Conservation (phyloP, 2,113 vertebrate species). For the Serilophus lunatus region DNA sequence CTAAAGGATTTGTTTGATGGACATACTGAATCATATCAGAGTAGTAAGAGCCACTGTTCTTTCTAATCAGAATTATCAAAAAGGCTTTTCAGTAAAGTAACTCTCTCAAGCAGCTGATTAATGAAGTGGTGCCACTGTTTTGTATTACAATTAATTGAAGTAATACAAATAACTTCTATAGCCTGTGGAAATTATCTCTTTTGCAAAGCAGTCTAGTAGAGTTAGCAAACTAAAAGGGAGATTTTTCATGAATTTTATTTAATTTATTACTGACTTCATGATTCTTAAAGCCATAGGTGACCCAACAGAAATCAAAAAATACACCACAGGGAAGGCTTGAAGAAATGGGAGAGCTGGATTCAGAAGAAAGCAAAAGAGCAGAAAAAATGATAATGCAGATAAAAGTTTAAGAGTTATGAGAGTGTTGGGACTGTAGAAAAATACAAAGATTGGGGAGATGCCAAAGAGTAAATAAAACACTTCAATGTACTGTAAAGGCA, state of each 20-base stretch:
- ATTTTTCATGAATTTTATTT: not conserved
- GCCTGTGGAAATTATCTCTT: slow-evolving; percentile 73
- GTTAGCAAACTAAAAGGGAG: slow-evolving; percentile 39
- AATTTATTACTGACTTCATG: not conserved
- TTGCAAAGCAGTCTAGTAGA: slow-evolving; percentile 66
- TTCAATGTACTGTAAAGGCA: not conserved
- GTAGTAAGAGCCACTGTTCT: slow-evolving; percentile 62
- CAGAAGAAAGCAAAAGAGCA: not conserved
- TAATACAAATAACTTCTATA: slow-evolving; percentile 81
- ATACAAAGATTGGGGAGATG: not conserved
- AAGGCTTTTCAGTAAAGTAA: slow-evolving; percentile 79
- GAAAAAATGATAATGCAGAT: not conserved
- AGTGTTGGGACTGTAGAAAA: not conserved
- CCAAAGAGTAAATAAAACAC: not conserved
- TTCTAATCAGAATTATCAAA: slow-evolving; percentile 78
- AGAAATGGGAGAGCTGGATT: not conserved
- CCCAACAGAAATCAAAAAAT: not conserved
- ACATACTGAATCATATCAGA: slow-evolving; percentile 70
- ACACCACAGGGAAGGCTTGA: not conserved
- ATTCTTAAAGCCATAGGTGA: not conserved
- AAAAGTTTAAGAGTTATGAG: not conserved
- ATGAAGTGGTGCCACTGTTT: slow-evolving; percentile 81
- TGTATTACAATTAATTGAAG: slow-evolving; percentile 81
- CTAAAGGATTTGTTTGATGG: slow-evolving; percentile 74
- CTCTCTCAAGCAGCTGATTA: slow-evolving; percentile 77